A percentile compares a stretch with the other conserved stretches of the same genome.
Evolutionary conservation across 1,140 invertebrate species (phyloP).

Genomic region (Diprion similis): DNA sequence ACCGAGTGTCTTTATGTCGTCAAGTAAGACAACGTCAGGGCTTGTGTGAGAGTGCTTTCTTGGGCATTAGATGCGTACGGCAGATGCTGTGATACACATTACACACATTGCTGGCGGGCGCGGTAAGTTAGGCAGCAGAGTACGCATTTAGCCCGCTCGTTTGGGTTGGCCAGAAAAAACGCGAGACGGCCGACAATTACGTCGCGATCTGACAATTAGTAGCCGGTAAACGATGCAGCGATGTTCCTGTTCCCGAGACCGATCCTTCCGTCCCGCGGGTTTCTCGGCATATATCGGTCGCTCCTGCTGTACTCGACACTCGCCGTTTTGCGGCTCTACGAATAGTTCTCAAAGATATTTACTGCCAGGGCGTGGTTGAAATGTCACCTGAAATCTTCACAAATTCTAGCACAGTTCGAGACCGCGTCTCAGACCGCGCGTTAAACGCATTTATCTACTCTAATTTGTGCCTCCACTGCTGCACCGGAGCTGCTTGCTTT

Average conservation of each 20-base stretch:
- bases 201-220: conserved; percentile 57
- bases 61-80: not conserved
- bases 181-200: conserved; percentile 52
- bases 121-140: not conserved
- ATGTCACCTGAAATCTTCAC: conserved; percentile 20
- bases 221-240: conserved; percentile 46
- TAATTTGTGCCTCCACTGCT: not conserved
- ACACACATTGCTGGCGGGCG: not conserved
- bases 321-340: conserved; percentile 30
- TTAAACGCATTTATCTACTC: not conserved
- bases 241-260: not conserved
- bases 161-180: conserved; percentile 33
- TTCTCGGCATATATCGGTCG: not conserved
- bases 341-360: conserved; percentile 52
- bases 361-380: conserved; percentile 31
- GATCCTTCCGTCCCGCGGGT: not conserved
- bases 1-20: conserved; percentile 4
- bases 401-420: not conserved
- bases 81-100: not conserved
- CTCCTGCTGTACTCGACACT: conserved; percentile 16
- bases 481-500: too few species aligned
- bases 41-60: not conserved
- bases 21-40: not conserved
- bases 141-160: not conserved
- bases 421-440: conserved; percentile 4